A percentile compares a stretch with the other conserved stretches of the same genome.
Evolutionary conservation across 2,797 vertebrate genomes (phyloP).

Genomic region (Iguana delicatissima): DNA sequence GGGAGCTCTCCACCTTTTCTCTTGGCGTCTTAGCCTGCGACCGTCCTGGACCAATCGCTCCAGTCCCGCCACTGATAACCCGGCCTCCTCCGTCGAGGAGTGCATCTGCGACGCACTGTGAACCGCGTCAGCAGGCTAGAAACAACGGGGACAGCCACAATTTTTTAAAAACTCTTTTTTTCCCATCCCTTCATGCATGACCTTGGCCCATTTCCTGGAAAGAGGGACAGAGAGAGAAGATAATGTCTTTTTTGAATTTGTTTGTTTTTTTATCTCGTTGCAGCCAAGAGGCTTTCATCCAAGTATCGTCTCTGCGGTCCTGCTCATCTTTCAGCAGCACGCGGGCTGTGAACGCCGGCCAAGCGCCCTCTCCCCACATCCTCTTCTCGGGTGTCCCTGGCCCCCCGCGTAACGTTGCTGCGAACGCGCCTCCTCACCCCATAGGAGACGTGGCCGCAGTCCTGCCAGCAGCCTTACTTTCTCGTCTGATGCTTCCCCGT

Average conservation of each 20-base stretch:
- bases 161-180: no score
- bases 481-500: not conserved
- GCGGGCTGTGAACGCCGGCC: no score
- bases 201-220: not conserved
- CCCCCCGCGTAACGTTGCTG: not conserved
- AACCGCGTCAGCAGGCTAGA: no score
- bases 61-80: no score
- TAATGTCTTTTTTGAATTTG: not conserved
- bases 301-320: not conserved
- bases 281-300: not conserved
- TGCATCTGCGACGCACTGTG: not conserved
- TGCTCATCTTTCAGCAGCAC: not conserved
- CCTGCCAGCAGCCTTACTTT: no score
- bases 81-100: not conserved
- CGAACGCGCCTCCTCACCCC: fast-evolving
- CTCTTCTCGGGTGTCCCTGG: not conserved
- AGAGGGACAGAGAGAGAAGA: not conserved
- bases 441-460: no score
- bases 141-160: no score
- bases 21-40: no score
- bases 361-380: not conserved
- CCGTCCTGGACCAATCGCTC: no score
- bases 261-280: not conserved
- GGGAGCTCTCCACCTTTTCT: no score
- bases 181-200: no score